Evolutionary conservation across 2,888 invertebrate genomes (phyloP), one percentile per base, ranked within the genome.

Genomic region (Margaritifera margaritifera): DNA sequence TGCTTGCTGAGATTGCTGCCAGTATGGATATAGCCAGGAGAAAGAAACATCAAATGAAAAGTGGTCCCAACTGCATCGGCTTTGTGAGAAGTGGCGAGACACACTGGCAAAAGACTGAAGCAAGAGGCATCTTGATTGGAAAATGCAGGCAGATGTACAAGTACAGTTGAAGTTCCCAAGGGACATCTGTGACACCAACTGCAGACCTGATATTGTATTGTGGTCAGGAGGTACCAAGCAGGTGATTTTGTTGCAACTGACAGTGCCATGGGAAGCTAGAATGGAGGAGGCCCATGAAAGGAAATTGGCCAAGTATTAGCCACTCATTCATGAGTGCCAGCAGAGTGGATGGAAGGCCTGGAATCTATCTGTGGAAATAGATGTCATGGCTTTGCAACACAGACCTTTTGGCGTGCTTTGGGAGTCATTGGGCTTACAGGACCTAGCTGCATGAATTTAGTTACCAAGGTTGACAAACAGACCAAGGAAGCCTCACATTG

Each of bases 241-340:
- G 20, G 58, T 25, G 5, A 22, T 66, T 20, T n/a, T 58, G 52
- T 19, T 66, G 0, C 61, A 53, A 42, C 60, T 66, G 42, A 66
- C 56, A 54, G 61, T 66, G 18, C 66, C 61, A 66, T 66, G 42
- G 66, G 66, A 66, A 25, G 66, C 52, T n/a, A 5, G 55, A 22
- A n/a, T 59, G 2, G 53, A 68, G 27, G 59, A 68, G 62, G 62
- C 62, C 50, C 51, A 24, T n/a, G 62, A 62, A 24, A 53, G 62
- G 50, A 62, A 67, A 22, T 56, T 61, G 19, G 27, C 24, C 2
- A 56, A 62, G 51, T 67, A 67, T n/a, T n/a, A n/a, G n/a, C n/a
- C n/a, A n/a, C n/a, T 51, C 67, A 25, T 24, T 58, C 25, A 19
- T 58, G 31, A 31, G 6, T 31, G 31, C 6, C 31, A 31, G 31